Conservation (phyloP, 2,113 vertebrate species). For the Psilopsiagon aurifrons region DNA sequence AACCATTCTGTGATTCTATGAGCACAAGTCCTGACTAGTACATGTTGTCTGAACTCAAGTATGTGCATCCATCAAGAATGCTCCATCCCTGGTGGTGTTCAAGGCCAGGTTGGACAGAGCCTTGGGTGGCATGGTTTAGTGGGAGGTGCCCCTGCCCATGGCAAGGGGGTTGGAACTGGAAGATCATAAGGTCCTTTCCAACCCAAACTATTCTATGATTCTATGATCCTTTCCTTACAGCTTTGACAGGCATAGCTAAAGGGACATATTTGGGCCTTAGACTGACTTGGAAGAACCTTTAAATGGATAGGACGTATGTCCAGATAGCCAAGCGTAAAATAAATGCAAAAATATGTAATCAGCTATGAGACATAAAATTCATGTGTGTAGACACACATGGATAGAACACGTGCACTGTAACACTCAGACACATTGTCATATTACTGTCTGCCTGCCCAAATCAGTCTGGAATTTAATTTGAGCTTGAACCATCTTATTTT, state of each 20-base stretch:
- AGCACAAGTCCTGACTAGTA: background rate
- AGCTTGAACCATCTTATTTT: background rate
- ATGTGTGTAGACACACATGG: rapidly evolving
- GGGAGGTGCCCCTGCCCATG: too few relatives aligned
- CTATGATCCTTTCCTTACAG: background rate
- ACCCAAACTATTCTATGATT: too few relatives aligned
- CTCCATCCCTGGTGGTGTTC: too few relatives aligned
- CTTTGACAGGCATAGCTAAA: background rate
- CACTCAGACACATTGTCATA: background rate
- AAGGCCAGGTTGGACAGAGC: too few relatives aligned
- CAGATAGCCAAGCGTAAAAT: background rate
- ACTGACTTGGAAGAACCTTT: background rate
- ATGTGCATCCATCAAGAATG: background rate
- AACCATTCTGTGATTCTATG: too few relatives aligned
- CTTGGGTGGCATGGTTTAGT: too few relatives aligned
- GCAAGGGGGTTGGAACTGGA: too few relatives aligned
- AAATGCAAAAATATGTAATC: background rate
- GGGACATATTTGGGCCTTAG: background rate
- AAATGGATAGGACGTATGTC: background rate
- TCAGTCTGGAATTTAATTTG: background rate
- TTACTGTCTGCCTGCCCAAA: background rate
- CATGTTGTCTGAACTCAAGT: background rate
- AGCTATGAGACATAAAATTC: background rate
- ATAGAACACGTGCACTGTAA: background rate
- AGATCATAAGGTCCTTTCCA: too few relatives aligned